Conservation (phyloP, 2,888 invertebrate species). For the Megastigmus dorsalis region DNA sequence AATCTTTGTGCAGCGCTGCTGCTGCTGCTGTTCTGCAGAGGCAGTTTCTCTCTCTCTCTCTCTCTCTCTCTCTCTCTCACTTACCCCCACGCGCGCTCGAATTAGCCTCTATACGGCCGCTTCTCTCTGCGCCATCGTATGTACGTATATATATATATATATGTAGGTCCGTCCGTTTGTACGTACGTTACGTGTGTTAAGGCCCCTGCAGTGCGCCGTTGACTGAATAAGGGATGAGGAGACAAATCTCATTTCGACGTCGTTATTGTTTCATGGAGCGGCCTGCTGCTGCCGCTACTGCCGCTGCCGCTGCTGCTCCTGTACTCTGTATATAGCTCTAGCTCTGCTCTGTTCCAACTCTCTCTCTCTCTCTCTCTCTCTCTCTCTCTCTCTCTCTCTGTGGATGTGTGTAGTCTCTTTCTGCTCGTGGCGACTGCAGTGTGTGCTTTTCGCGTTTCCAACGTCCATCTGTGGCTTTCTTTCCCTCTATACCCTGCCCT, state of each 20-base stretch:
- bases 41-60: no score
- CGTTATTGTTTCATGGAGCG: conserved; percentile 52
- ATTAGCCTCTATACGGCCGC: conserved; percentile 34
- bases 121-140: background rate
- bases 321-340: no score
- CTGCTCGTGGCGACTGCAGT: background rate
- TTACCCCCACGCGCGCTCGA: conserved; percentile 31
- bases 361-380: no score
- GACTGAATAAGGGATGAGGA: conserved; percentile 49
- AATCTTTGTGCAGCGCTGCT: conserved; percentile 47
- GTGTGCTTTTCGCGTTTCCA: background rate
- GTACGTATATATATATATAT: conserved; percentile 4
- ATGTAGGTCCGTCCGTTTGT: background rate
- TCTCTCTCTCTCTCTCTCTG: no score
- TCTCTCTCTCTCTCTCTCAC: no score
- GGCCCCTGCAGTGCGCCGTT: background rate
- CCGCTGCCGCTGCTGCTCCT: no score
- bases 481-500: background rate
- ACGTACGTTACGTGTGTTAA: background rate
- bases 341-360: no score
- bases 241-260: conserved; percentile 54
- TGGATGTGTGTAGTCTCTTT: no score
- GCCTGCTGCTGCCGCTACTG: background rate
- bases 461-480: background rate
- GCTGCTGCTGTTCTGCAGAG: no score